A percentile compares a stretch with the other conserved stretches of the same genome.
These are phyloP conservation scores for Sardinella longiceps DNA, from an alignment of 2,797 vertebrate genomes.

Conservation along the genomic window DNA sequence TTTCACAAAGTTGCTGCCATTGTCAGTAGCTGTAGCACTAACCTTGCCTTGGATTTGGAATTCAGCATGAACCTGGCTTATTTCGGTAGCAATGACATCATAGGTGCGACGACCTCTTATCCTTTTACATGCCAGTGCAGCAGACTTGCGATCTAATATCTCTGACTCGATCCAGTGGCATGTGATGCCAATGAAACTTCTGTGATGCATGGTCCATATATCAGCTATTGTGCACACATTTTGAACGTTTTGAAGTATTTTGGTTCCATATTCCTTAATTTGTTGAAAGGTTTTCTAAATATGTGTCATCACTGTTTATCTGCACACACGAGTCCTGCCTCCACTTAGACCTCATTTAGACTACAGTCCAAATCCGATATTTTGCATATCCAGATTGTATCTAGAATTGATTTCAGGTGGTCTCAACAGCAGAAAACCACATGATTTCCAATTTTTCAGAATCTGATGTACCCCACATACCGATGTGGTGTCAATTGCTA, in stretches of 20 bases:
- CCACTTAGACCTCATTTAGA: slow-evolving; percentile 33
- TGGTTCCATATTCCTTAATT: slow-evolving; percentile 3
- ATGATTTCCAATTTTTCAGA: slow-evolving; percentile 27
- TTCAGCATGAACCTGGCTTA: slow-evolving; percentile 27
- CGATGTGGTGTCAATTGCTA: too few relatives aligned
- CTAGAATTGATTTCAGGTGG: too few relatives aligned
- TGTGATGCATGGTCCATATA: slow-evolving; percentile 54
- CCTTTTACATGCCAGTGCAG: slow-evolving; percentile 67
- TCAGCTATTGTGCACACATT: slow-evolving; percentile 25
- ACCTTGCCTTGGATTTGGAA: slow-evolving; percentile 37
- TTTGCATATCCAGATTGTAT: too few relatives aligned
- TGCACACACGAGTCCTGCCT: slow-evolving; percentile 27
- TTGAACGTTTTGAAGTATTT: slow-evolving; percentile 22
- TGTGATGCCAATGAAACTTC: slow-evolving; percentile 76
- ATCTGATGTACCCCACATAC: neutral
- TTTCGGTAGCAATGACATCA: slow-evolving; percentile 63
- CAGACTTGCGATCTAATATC: slow-evolving; percentile 74
- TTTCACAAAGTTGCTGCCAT: slow-evolving; percentile 30
- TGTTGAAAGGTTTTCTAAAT: slow-evolving; percentile 11
- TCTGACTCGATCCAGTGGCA: slow-evolving; percentile 75
- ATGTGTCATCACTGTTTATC: slow-evolving; percentile 17
- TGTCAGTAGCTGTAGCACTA: slow-evolving; percentile 12
- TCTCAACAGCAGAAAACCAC: too few relatives aligned
- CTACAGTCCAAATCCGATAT: too few relatives aligned
- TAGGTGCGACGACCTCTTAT: slow-evolving; percentile 67